phyloP scores from a whole-genome alignment of 1,140 invertebrate genomes.

The Trinorchestia longiramus region DNA sequence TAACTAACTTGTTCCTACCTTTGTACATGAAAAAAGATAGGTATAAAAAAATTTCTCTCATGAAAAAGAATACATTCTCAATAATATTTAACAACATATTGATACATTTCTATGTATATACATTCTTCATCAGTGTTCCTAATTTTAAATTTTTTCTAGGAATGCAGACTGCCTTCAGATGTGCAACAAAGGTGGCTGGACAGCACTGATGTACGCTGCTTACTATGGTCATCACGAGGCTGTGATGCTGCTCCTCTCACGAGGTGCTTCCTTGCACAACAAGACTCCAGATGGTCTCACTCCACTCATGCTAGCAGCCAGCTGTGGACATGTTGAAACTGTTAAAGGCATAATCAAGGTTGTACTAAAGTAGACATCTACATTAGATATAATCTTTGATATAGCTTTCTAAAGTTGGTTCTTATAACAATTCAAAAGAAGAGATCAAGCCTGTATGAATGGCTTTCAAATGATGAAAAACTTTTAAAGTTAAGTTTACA shows the following conservation, averaged over 20 bases:
- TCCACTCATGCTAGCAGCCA: conserved; percentile 62
- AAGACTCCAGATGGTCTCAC: conserved; percentile 57
- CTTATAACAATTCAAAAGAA: too few species aligned
- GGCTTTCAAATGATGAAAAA: too few species aligned
- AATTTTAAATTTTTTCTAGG: neutral
- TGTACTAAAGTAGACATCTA: neutral
- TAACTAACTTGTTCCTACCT: neutral
- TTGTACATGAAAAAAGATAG: neutral
- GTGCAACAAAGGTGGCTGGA: conserved; percentile 70
- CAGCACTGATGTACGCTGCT: conserved; percentile 74
- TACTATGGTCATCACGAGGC: conserved; percentile 73
- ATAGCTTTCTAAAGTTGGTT: too few species aligned
- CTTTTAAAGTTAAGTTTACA: neutral
- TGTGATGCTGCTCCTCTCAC: conserved; percentile 71
- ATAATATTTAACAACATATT: neutral
- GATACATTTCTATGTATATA: neutral
- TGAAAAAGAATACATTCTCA: neutral
- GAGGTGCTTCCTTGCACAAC: conserved; percentile 68
- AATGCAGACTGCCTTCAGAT: neutral
- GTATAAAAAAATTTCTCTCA: neutral
- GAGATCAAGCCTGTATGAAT: too few species aligned
- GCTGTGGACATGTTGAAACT: conserved; percentile 59
- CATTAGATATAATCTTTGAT: too few species aligned
- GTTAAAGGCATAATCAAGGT: conserved; percentile 60
- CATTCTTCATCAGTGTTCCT: neutral